Conservation (phyloP, 2,113 vertebrate genomes). For the Ceyx cyanopectus region DNA sequence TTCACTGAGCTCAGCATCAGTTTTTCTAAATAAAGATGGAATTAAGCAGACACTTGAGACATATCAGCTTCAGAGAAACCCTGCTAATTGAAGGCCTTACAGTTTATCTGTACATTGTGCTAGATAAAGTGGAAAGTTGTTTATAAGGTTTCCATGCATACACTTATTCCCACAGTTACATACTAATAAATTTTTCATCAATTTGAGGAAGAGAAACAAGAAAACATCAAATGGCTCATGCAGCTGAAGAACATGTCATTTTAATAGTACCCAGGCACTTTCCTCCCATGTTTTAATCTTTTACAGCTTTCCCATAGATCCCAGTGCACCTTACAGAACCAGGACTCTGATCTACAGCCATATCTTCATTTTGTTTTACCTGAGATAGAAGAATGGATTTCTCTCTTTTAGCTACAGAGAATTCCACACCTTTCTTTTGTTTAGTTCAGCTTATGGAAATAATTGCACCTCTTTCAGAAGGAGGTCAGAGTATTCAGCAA, state of each 20-base stretch:
- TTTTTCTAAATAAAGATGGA: conserved; percentile 25
- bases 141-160: not conserved
- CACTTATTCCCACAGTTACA: not conserved
- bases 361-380: not conserved
- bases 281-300: not conserved
- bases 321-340: not conserved
- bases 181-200: not conserved
- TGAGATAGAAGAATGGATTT: not conserved
- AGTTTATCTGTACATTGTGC: not conserved
- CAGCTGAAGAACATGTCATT: not conserved
- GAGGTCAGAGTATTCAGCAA: not conserved
- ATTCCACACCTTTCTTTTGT: not conserved
- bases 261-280: not conserved
- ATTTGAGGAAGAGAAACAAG: not conserved
- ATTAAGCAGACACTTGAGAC: not conserved
- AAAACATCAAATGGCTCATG: not conserved
- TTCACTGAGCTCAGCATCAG: not conserved
- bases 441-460: not conserved
- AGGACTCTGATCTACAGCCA: not conserved
- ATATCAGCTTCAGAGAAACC: not conserved
- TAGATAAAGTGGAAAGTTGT: not conserved
- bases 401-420: not conserved
- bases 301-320: not conserved
- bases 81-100: not conserved
- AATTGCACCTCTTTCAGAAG: not conserved